Evolutionary conservation across 2,113 vertebrate genomes (phyloP).

Genomic region (Oryzias woworae): DNA sequence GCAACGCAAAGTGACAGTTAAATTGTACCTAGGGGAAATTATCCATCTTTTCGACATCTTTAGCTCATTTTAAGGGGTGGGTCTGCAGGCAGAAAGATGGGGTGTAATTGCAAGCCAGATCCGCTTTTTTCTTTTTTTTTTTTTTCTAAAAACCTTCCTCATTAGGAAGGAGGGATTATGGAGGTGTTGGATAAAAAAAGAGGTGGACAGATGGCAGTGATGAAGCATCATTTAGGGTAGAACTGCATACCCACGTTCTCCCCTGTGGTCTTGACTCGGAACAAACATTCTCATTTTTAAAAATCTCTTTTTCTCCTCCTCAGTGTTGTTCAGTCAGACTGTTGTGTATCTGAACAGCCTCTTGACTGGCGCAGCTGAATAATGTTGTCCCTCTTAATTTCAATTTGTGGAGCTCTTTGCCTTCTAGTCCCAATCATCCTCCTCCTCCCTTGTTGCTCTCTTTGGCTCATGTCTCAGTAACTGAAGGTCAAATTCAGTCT

Average conservation of each 20-base stretch:
- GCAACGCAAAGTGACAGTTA: slow-evolving; percentile 99
- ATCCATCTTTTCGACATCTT: slow-evolving; percentile 98
- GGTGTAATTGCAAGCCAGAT: slow-evolving; percentile 93
- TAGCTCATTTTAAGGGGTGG: slow-evolving; percentile 83
- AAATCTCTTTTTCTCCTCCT: slow-evolving; percentile 54
- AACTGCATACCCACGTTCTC: not conserved
- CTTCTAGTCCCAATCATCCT: slow-evolving; percentile 58
- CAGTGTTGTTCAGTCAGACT: slow-evolving; percentile 85
- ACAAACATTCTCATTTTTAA: slow-evolving; percentile 29
- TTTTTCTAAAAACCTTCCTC: slow-evolving; percentile 50
- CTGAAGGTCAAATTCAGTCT: slow-evolving; percentile 55
- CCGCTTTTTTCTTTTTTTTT: slow-evolving; percentile 79
- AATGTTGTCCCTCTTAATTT: slow-evolving; percentile 90
- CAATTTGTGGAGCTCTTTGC: slow-evolving; percentile 86
- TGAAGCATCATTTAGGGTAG: slow-evolving; percentile 17
- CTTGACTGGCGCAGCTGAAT: slow-evolving; percentile 86
- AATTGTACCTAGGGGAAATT: slow-evolving; percentile 99
- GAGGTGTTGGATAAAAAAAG: slow-evolving; percentile 28
- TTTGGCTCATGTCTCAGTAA: slow-evolving; percentile 12
- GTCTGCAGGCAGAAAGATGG: slow-evolving; percentile 57
- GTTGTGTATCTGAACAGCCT: slow-evolving; percentile 85
- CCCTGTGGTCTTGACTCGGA: not conserved
- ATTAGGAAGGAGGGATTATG: slow-evolving; percentile 47
- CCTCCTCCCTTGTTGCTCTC: slow-evolving; percentile 24
- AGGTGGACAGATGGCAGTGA: slow-evolving; percentile 29